These are phyloP conservation scores for Syngnathoides biaculeatus DNA, from an alignment of 2,113 vertebrate genomes.

Conservation along the genomic window DNA sequence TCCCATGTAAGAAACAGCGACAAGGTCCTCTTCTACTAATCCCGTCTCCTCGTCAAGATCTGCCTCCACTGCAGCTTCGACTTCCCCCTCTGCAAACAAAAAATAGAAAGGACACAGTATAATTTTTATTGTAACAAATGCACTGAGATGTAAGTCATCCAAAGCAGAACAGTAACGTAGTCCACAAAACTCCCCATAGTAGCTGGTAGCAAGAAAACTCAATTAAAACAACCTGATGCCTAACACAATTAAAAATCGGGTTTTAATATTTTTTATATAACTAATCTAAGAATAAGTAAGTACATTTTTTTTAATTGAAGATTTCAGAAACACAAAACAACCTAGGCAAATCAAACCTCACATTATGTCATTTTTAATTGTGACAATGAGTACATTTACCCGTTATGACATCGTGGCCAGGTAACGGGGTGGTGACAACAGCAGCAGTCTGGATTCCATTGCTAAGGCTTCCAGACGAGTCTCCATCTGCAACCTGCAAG, in stretches of 20 bases:
- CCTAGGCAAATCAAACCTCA: background rate
- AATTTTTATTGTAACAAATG: background rate
- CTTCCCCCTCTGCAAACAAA: slow-evolving; percentile 44
- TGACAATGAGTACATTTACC: slow-evolving; percentile 66
- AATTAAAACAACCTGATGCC: background rate
- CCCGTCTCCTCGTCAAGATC: slow-evolving; percentile 82
- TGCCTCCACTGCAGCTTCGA: slow-evolving; percentile 67
- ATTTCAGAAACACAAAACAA: background rate
- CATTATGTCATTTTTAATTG: background rate
- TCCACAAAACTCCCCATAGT: too few species aligned
- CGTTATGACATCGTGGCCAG: slow-evolving; percentile 82
- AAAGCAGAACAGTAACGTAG: background rate
- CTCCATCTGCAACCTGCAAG: slow-evolving; percentile 85
- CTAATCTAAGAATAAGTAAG: background rate
- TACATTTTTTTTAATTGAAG: background rate
- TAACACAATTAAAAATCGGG: background rate
- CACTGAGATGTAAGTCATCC: background rate
- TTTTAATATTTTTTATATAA: background rate
- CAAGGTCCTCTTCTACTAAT: slow-evolving; percentile 89
- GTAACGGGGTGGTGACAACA: slow-evolving; percentile 73
- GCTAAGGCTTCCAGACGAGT: slow-evolving; percentile 74
- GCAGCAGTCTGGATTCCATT: slow-evolving; percentile 85
- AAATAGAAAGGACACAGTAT: background rate
- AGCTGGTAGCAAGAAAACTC: too few species aligned
- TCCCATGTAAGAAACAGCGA: slow-evolving; percentile 91